Base-by-base conservation (phyloP, 64 coral and sea anemone species). In the Astreopora myriophthalma region DNA sequence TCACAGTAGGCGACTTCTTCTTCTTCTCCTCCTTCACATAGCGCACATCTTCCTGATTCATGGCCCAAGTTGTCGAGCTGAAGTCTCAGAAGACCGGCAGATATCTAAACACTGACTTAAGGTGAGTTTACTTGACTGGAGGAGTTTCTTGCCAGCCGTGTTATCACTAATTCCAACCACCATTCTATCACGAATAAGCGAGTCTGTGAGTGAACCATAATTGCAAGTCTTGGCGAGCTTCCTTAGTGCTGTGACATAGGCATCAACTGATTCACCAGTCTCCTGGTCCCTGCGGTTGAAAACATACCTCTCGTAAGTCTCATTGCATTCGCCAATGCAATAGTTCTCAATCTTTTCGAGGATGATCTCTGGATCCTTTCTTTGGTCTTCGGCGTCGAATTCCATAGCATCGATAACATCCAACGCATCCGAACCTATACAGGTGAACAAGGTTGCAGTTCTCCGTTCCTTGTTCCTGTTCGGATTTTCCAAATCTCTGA, bases 401-500 rank as follows among this genome's bases (percentile, higher is more conserved):
- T 36, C 37, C 63, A 95, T 55, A 13, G 80, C 93, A 66, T 94
- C 92, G 28, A 78, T 62, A 25, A 89, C 73, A 85, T 79, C 87
- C 52, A 90, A 74, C 36, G 33, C 93, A 76, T 90, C 92, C 22
- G 22, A 46, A 1, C 34, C 49, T 13, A 86, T 52, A n/a, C 69
- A 92, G 1, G 64, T 71, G 13, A 90, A 9, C 19, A 90, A 90
- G 1, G 75, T 90, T 2, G 48, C 76, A 25, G 67, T 73, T 22
- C 76, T 48, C 22, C 77, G 76, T 26, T 58, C 65, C 67, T 91
- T 83, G 51, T 73, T 91, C 34, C 78, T 29, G 13, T 71, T 55
- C 24, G 35, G 66, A 33, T 83, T 61, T 26, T 39, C 44, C 22
- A 66, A 1, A 68, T 83, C 64, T 31, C 85, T 86, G 7, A 92